Conservation (phyloP, 2,797 vertebrate genomes). For the Macropus fuliginosus region DNA sequence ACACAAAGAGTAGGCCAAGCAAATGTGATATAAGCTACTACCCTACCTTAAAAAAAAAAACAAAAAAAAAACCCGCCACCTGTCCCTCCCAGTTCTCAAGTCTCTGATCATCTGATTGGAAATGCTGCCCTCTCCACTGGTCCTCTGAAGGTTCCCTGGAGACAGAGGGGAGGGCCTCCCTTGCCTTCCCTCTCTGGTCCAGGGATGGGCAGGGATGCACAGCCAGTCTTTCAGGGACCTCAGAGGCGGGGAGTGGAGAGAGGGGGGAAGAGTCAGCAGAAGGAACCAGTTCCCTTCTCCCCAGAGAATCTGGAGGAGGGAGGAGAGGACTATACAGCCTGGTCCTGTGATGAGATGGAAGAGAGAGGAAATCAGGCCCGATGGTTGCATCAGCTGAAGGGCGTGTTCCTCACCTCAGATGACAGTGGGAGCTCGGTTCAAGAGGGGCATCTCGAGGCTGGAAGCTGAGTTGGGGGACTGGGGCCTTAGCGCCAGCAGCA, state of each 20-base stretch:
- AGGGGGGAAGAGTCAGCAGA: background rate
- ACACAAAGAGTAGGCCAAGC: background rate
- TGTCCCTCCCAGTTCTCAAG: background rate
- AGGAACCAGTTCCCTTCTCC: conserved; percentile 59
- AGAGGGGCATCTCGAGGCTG: conserved; percentile 63
- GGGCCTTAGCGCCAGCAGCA: background rate
- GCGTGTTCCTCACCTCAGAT: conserved; percentile 81
- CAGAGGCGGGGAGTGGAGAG: background rate
- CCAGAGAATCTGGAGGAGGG: conserved; percentile 68
- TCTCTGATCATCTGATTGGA: background rate
- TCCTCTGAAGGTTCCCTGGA: background rate
- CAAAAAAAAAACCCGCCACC: background rate
- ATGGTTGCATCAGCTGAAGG: conserved; percentile 80
- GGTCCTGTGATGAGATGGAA: conserved; percentile 70
- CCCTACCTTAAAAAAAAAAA: background rate
- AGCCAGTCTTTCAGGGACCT: conserved; percentile 1
- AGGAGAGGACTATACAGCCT: conserved; percentile 72
- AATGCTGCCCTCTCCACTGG: background rate
- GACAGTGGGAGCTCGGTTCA: conserved; percentile 66
- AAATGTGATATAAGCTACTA: background rate
- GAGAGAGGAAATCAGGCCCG: conserved; percentile 71
- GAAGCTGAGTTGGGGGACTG: background rate
- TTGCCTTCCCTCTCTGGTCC: background rate
- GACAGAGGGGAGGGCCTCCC: background rate
- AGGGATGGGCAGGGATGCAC: background rate